A percentile compares a stretch with the other conserved stretches of the same genome.
Evolutionary conservation across 2,888 invertebrate genomes (phyloP).

Genomic region (Pimpla rufipes): DNA sequence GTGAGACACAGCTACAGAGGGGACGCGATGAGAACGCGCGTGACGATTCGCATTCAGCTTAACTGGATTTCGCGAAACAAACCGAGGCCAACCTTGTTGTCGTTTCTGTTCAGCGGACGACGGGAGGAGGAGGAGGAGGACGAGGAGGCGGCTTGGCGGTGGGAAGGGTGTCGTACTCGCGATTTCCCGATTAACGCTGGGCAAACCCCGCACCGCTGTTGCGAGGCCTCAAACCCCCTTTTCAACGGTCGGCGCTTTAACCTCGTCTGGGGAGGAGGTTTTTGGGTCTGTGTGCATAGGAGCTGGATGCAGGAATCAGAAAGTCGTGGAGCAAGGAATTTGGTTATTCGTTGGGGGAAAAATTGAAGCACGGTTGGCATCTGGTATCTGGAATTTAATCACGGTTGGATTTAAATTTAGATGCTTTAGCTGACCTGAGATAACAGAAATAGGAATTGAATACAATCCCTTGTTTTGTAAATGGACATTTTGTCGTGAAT

Average conservation of each 20-base stretch:
- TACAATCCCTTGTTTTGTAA: too few species aligned
- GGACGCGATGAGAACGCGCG: conserved; percentile 51
- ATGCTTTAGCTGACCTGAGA: too few species aligned
- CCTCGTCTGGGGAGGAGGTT: neutral
- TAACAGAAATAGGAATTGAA: too few species aligned
- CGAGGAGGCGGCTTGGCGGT: neutral
- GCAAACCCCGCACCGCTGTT: conserved; percentile 5
- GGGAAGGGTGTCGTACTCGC: conserved; percentile 47
- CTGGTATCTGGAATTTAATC: neutral
- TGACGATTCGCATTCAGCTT: conserved; percentile 59
- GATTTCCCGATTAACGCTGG: conserved; percentile 65
- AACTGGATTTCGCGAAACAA: conserved; percentile 65
- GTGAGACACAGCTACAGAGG: conserved; percentile 11
- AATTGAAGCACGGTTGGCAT: neutral
- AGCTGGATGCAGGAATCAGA: neutral
- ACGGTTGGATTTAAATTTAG: too few species aligned
- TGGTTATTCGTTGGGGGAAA: neutral
- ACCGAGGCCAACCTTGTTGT: conserved; percentile 52
- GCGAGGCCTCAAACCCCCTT: neutral
- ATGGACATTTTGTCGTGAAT: too few species aligned
- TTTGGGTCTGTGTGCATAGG: neutral
- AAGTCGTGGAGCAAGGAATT: neutral
- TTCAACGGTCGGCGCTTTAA: neutral
- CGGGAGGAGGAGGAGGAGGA: neutral
- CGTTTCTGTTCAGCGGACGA: conserved; percentile 18